Evolutionary conservation across 2,113 vertebrate genomes (phyloP).

Genomic region (Macroglossus sobrinus): DNA sequence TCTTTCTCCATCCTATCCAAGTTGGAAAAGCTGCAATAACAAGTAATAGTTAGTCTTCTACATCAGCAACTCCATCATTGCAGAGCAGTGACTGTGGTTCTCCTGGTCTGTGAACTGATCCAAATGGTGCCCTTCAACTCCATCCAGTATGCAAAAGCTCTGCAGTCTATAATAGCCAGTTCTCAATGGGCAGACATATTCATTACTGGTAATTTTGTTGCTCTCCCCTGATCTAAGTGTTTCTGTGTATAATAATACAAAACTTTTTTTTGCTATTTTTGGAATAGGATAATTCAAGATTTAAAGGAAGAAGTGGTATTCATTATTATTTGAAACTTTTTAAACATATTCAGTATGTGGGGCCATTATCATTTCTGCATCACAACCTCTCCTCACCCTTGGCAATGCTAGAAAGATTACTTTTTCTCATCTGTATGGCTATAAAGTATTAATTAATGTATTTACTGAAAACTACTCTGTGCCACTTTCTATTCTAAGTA

Average conservation of each 20-base stretch:
- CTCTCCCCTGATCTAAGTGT: neutral
- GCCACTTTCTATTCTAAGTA: neutral
- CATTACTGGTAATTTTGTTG: neutral
- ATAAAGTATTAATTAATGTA: neutral
- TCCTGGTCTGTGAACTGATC: conserved; percentile 65
- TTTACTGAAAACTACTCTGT: neutral
- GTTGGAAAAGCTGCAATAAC: neutral
- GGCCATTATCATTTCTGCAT: neutral
- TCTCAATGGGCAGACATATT: conserved; percentile 56
- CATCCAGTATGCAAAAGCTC: neutral
- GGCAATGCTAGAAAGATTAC: neutral
- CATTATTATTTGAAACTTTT: neutral
- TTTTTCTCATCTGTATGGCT: neutral
- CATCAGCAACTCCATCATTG: conserved; percentile 48
- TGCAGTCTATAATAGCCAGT: conserved; percentile 5
- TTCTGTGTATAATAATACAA: neutral
- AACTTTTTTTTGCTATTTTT: conserved; percentile 55
- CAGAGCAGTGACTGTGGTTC: conserved; percentile 33
- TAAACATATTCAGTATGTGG: neutral
- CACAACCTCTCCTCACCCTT: neutral
- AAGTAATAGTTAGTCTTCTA: conserved; percentile 45
- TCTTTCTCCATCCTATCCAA: neutral
- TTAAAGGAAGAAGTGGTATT: neutral
- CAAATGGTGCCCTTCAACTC: conserved; percentile 27
- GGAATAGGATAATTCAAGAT: neutral